phyloP scores from a whole-genome alignment of 2,113 vertebrate species.

The Brachyistius frenatus region DNA sequence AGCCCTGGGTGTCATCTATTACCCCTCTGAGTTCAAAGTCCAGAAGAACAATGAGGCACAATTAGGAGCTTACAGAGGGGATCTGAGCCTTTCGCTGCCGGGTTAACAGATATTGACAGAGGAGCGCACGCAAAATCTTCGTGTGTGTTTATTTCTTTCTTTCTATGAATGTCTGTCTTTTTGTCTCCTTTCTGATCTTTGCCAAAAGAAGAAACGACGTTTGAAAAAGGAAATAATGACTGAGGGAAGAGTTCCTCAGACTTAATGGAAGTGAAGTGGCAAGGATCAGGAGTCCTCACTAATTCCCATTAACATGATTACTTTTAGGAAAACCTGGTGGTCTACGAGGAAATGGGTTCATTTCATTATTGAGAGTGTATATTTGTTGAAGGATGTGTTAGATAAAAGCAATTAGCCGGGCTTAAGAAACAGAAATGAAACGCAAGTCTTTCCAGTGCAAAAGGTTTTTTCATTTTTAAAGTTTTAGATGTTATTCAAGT shows the following conservation, averaged over 20 bases:
- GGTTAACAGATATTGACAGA: constrained; percentile 53
- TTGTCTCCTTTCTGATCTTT: constrained; percentile 13
- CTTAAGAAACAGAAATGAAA: not conserved
- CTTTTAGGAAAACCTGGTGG: constrained; percentile 33
- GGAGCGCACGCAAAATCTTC: constrained; percentile 8
- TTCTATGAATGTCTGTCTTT: constrained; percentile 14
- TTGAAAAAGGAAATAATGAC: constrained; percentile 17
- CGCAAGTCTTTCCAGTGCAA: not conserved
- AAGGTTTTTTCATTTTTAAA: not conserved
- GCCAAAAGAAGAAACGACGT: not conserved
- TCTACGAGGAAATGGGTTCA: constrained; percentile 27
- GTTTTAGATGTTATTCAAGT: not conserved
- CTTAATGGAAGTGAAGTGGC: constrained; percentile 39
- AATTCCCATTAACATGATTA: constrained; percentile 51
- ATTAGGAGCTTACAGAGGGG: constrained; percentile 83
- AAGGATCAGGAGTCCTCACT: constrained; percentile 26
- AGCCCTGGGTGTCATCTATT: constrained; percentile 70
- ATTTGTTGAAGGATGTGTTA: not conserved
- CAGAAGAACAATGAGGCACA: constrained; percentile 78
- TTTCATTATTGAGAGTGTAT: not conserved
- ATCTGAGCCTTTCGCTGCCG: constrained; percentile 69
- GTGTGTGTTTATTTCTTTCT: constrained; percentile 12
- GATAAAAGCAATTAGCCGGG: not conserved
- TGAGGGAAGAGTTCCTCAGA: constrained; percentile 17
- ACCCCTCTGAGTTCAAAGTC: constrained; percentile 82